A percentile compares a stretch with the other conserved stretches of the same genome.
phyloP scores from a whole-genome alignment of 2,797 vertebrate genomes.

The Chanos chanos region DNA sequence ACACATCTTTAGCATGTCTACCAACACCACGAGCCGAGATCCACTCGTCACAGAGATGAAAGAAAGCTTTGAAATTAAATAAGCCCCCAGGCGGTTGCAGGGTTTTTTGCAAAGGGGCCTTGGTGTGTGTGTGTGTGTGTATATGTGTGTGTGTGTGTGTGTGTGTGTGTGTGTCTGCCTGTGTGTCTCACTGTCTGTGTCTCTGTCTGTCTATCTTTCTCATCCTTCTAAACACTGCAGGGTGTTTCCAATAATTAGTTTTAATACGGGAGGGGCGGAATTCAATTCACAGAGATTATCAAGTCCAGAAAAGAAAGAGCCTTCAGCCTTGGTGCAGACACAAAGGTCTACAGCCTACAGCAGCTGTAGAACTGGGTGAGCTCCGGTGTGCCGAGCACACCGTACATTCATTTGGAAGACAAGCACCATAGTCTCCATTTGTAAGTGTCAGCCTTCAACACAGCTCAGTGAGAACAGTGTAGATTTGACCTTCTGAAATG shows the following conservation, averaged over 20 bases:
- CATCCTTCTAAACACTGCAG: constrained; percentile 19
- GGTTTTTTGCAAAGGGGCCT: background rate
- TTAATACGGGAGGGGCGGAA: constrained; percentile 28
- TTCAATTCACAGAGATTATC: constrained; percentile 27
- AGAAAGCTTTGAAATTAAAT: constrained; percentile 45
- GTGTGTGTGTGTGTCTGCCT: background rate
- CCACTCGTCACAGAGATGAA: constrained; percentile 35
- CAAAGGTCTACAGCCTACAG: constrained; percentile 7
- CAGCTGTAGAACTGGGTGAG: constrained; percentile 2
- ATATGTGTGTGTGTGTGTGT: background rate
- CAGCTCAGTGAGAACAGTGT: too few relatives aligned
- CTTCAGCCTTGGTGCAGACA: constrained; percentile 17
- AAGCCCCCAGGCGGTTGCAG: constrained; percentile 11
- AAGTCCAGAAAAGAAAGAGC: constrained; percentile 2
- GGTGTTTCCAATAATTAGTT: constrained; percentile 27
- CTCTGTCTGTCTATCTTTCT: background rate
- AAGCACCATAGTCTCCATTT: too few relatives aligned
- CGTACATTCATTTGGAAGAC: too few relatives aligned
- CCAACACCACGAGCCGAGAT: constrained; percentile 13
- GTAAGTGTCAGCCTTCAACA: too few relatives aligned
- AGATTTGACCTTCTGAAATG: too few relatives aligned
- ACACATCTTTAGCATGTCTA: constrained; percentile 20
- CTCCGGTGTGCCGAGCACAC: constrained; percentile 3
- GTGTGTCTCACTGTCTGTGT: background rate
- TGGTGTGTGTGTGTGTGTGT: background rate